phyloP scores from a whole-genome alignment of 2,888 invertebrate species.

The Eucera pruinosa region DNA sequence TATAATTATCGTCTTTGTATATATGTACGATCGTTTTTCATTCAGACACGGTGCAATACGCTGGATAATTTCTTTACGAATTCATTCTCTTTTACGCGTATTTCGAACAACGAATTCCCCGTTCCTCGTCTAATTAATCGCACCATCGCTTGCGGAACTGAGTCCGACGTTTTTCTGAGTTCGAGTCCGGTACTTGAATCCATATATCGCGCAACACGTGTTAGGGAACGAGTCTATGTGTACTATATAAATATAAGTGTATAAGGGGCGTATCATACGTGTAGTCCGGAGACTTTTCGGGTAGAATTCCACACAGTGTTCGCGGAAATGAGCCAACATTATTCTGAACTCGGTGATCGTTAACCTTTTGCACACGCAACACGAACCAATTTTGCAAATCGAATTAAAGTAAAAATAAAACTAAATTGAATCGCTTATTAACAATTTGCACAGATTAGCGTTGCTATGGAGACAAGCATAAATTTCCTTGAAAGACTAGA shows the following conservation, averaged over 20 bases:
- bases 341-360: background rate
- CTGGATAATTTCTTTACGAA: background rate
- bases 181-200: conserved; percentile 48
- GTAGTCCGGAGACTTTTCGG: conserved; percentile 39
- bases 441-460: too few relatives aligned
- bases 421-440: too few relatives aligned
- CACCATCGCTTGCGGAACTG: background rate
- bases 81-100: background rate
- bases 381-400: background rate
- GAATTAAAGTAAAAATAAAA: too few relatives aligned
- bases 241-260: conserved; percentile 65
- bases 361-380: background rate
- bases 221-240: conserved; percentile 56
- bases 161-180: conserved; percentile 5
- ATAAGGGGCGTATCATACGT: conserved; percentile 55
- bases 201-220: conserved; percentile 40
- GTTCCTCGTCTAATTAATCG: background rate
- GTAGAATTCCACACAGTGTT: conserved; percentile 44
- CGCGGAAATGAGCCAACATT: background rate
- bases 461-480: too few relatives aligned
- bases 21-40: background rate
- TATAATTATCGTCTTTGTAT: conserved; percentile 7
- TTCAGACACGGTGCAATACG: conserved; percentile 11
- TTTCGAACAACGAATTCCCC: conserved; percentile 7
- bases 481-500: too few relatives aligned